Base-by-base conservation (phyloP, 2,888 invertebrate species). In the Tryphoninae sp. region DNA sequence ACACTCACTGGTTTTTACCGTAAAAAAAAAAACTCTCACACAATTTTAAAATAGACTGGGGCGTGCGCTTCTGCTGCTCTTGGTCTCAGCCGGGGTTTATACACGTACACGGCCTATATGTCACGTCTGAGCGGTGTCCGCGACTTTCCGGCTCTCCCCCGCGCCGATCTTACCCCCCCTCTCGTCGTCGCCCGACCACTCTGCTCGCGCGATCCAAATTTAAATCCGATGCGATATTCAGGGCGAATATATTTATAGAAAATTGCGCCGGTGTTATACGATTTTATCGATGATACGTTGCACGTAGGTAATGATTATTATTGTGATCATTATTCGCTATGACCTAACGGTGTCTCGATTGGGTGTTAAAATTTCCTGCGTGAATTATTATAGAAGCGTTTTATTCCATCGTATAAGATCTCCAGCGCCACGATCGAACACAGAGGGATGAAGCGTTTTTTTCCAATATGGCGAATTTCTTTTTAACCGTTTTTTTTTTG, bases 171-270 rank as follows among this genome's bases (percentile, higher is more conserved):
- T 19, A 16, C 53, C 45, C 19, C 53, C 58, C 65, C 68, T 58
- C 69, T 42, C 64, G 59, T 55, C 58, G 73, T 55, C 42, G 64
- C 64, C 42, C 26, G 22, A 3, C 40, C 13, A 11, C 49, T 42
- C 9, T 4, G 26, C 26, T 4, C 49, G 3, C 62, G 26, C 62
- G 40, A 40, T 45, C 71, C 87, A 89, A 89, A 88, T 89, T 88
- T 88, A 88, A 90, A 88, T 87, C 77, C 81, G 73, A 51, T 59
- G 79, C 82, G 58, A 72, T 78, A 82, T 82, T 82, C 76, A 82
- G 80, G 82, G 65, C 80, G 78, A 64, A 73, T 68, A 73, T 55
- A 77, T 82, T 82, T 73, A 80, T 82, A 82, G 82, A 76, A 76
- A 79, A 68, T 65, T 49, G 61, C 76, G 76, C 67, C 49, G 68